These are phyloP conservation scores for Macroramphosus scolopax DNA, from an alignment of 2,797 vertebrate genomes.

Conservation along the genomic window DNA sequence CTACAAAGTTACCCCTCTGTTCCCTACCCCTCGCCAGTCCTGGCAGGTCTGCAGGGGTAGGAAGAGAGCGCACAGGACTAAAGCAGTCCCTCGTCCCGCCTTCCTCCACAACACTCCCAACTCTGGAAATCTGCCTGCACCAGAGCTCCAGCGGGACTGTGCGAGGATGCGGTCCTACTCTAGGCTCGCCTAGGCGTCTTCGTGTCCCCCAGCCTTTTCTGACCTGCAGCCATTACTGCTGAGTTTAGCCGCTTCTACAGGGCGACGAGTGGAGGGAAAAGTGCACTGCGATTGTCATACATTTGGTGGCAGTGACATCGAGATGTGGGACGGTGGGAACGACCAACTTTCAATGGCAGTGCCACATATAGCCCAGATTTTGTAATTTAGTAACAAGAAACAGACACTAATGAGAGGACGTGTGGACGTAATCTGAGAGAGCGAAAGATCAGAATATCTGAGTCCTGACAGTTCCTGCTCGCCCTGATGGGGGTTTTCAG, in stretches of 20 bases:
- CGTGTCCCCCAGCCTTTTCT: conserved; percentile 7
- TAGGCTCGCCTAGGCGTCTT: conserved; percentile 21
- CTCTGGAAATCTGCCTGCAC: too few relatives aligned
- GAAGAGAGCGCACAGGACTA: too few relatives aligned
- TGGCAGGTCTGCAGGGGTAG: conserved; percentile 74
- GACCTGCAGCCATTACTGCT: conserved; percentile 6
- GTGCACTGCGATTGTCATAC: conserved; percentile 1
- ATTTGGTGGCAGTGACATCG: conserved; percentile 2
- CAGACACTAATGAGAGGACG: conserved; percentile 45
- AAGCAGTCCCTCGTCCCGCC: too few relatives aligned
- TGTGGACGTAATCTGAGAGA: conserved; percentile 5
- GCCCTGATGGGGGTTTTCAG: conserved; percentile 7
- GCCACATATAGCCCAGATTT: conserved; percentile 55
- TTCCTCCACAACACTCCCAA: too few relatives aligned
- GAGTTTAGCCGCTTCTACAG: conserved; percentile 3
- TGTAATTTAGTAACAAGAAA: conserved; percentile 69
- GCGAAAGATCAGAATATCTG: too few relatives aligned
- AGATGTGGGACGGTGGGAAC: not conserved
- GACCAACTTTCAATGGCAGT: conserved; percentile 40
- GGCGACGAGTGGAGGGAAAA: conserved; percentile 5
- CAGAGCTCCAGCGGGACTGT: too few relatives aligned
- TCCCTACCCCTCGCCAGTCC: conserved; percentile 67
- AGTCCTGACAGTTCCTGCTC: conserved; percentile 1
- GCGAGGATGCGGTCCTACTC: conserved; percentile 10
- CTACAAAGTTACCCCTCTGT: conserved; percentile 56